phyloP scores from a whole-genome alignment of 1,140 invertebrate genomes.

The Goniozus legneri region DNA sequence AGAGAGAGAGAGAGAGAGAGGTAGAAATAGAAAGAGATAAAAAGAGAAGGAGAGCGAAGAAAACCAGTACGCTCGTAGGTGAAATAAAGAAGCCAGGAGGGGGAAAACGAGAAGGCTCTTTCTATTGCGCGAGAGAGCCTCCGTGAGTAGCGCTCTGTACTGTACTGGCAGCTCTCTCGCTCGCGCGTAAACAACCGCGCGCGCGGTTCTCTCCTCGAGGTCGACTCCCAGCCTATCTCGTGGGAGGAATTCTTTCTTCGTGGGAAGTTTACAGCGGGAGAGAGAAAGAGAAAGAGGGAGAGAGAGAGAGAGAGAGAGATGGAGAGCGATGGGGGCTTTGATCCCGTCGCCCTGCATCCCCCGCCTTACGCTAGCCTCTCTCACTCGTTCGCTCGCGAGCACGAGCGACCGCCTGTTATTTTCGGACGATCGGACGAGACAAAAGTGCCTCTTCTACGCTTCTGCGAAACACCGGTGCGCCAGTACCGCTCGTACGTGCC shows the following conservation, averaged over 20 bases:
- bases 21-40: too few relatives aligned
- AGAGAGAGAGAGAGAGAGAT: neutral
- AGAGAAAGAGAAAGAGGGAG: neutral
- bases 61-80: slow-evolving; percentile 22
- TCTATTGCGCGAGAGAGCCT: slow-evolving; percentile 21
- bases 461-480: too few relatives aligned
- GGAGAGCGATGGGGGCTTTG: slow-evolving; percentile 14
- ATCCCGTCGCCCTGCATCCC: too few relatives aligned
- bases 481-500: neutral
- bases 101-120: too few relatives aligned
- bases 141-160: too few relatives aligned
- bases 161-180: too few relatives aligned
- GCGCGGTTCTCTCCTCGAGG: slow-evolving; percentile 24
- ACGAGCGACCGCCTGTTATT: slow-evolving; percentile 20
- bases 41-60: slow-evolving; percentile 21
- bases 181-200: slow-evolving; percentile 28
- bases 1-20: too few relatives aligned
- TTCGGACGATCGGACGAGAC: slow-evolving; percentile 19
- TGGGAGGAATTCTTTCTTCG: slow-evolving; percentile 19
- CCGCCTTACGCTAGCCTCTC: too few relatives aligned
- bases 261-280: neutral
- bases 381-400: too few relatives aligned
- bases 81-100: too few relatives aligned
- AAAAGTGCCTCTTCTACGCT: too few relatives aligned
- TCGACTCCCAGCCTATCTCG: slow-evolving; percentile 20